These are phyloP conservation scores for Eucidaris tribuloides DNA, from an alignment of 35 echinoderm and acorn worm genomes.

Conservation along the genomic window DNA sequence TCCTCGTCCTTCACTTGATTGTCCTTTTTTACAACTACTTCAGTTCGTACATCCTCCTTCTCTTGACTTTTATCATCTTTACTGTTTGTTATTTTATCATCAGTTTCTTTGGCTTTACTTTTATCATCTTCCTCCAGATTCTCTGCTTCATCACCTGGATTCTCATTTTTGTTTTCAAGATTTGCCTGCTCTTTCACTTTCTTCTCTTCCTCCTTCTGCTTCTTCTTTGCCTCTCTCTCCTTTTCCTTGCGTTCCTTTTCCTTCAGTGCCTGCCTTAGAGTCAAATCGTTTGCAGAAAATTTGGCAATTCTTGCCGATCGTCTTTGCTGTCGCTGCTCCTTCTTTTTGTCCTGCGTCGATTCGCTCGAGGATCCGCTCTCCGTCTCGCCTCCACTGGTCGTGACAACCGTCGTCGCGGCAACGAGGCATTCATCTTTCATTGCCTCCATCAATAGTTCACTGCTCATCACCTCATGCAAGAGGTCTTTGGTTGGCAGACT, in stretches of 20 bases:
- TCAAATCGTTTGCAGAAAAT: neutral
- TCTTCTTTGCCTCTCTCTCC: neutral
- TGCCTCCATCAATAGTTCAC: conserved; percentile 26
- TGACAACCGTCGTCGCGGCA: conserved; percentile 4
- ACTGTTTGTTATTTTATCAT: no score
- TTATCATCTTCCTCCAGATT: neutral
- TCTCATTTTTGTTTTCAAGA: neutral
- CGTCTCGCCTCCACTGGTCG: conserved; percentile 30
- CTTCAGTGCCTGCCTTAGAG: neutral
- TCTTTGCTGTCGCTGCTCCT: neutral
- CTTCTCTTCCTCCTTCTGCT: neutral
- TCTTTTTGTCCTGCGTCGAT: neutral
- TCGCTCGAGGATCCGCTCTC: neutral
- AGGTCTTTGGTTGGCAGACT: conserved; percentile 36
- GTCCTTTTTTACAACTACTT: neutral
- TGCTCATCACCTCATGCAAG: conserved; percentile 51
- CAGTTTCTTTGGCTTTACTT: neutral
- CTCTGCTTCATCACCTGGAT: neutral
- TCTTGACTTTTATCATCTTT: neutral
- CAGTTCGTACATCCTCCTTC: neutral
- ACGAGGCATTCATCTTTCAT: conserved; percentile 29
- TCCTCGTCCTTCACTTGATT: neutral
- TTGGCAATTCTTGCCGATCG: neutral
- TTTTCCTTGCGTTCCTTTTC: neutral
- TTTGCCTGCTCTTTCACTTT: neutral